Conservation (phyloP, 1,140 invertebrate species). For the Brevipalpus yothersi region DNA sequence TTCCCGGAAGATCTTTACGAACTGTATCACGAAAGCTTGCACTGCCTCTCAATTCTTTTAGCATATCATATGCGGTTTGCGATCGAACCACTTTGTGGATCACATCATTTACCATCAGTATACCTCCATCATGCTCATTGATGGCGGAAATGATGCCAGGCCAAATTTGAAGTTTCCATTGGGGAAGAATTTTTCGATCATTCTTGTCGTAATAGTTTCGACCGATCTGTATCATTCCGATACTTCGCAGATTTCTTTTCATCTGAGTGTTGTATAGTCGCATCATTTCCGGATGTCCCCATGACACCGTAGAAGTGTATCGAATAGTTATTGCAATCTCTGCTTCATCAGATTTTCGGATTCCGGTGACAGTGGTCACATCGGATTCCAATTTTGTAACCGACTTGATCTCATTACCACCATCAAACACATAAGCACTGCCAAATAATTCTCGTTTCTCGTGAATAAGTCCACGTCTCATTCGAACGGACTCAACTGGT, state of each 20-base stretch:
- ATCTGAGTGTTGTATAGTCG: neutral
- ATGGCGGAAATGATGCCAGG: conserved; percentile 38
- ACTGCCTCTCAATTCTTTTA: neutral
- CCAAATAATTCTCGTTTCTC: conserved; percentile 2
- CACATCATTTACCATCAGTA: conserved; percentile 46
- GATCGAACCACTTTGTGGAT: conserved; percentile 41
- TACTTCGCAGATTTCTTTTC: neutral
- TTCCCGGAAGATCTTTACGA: conserved; percentile 11
- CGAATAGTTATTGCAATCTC: conserved; percentile 7
- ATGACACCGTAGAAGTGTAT: neutral
- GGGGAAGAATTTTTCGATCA: neutral
- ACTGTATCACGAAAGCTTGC: neutral
- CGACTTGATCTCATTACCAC: neutral
- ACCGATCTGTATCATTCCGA: neutral
- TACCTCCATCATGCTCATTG: conserved; percentile 39
- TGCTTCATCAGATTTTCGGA: neutral
- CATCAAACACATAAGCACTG: neutral
- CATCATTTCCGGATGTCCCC: neutral
- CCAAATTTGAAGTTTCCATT: conserved; percentile 10
- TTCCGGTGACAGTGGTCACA: neutral
- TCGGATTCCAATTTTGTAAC: neutral
- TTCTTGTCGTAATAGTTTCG: conserved; percentile 3
- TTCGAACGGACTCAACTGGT: neutral
- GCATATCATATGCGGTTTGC: conserved; percentile 13
- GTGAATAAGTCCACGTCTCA: conserved; percentile 22